These are phyloP conservation scores for Diceros bicornis DNA, from an alignment of 2,797 vertebrate genomes.

Conservation along the genomic window DNA sequence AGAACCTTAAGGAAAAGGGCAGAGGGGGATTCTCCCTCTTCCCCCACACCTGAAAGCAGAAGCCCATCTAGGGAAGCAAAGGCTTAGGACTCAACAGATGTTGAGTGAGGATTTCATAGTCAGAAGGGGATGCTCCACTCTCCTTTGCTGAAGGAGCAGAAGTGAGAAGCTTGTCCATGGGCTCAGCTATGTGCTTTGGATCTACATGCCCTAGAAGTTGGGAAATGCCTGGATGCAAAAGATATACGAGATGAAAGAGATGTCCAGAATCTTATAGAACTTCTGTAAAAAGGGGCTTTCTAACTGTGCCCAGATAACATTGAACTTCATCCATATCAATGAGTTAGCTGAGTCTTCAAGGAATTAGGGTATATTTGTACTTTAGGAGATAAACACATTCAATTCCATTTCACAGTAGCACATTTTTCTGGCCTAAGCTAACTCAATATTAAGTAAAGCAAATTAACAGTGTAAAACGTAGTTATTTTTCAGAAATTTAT, in stretches of 20 bases:
- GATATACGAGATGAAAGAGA: background rate
- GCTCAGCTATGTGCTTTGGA: background rate
- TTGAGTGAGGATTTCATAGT: background rate
- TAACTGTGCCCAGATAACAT: background rate
- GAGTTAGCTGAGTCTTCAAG: background rate
- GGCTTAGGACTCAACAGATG: background rate
- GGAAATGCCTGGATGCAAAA: background rate
- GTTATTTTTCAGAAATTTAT: constrained; percentile 54
- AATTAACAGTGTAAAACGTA: background rate
- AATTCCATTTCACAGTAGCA: background rate
- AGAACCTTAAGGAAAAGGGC: too few relatives aligned
- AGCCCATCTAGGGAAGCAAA: background rate
- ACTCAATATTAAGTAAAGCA: constrained; percentile 25
- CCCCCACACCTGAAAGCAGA: background rate
- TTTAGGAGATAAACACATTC: background rate
- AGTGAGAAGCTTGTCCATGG: background rate
- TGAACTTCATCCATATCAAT: background rate
- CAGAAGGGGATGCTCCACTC: background rate
- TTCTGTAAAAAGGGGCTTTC: background rate
- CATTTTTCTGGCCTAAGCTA: background rate
- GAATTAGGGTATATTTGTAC: background rate
- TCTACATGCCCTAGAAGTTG: background rate
- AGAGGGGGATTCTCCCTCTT: too few relatives aligned
- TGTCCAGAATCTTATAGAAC: background rate
- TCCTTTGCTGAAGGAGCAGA: background rate